These are phyloP conservation scores for Notoglanidium macrostoma DNA, from an alignment of 2,797 vertebrate species.

Conservation along the genomic window DNA sequence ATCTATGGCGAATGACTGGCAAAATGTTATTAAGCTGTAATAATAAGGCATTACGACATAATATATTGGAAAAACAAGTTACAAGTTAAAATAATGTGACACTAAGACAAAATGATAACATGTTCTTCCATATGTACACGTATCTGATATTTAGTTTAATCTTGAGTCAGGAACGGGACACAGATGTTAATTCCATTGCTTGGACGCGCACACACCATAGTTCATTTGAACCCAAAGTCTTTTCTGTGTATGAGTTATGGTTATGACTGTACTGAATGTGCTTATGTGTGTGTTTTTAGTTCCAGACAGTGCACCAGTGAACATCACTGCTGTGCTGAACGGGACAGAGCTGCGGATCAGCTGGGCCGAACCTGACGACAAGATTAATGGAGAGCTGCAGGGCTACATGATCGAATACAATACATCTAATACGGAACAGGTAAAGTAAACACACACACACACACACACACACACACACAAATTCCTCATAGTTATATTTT, in stretches of 20 bases:
- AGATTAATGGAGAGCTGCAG: slow-evolving; percentile 80
- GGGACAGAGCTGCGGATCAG: slow-evolving; percentile 76
- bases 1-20: background rate
- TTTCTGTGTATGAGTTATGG: background rate
- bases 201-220: background rate
- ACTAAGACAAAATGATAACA: background rate
- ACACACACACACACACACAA: background rate
- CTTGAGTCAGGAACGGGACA: too few relatives aligned
- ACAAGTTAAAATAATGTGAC: background rate
- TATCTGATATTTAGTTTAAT: background rate
- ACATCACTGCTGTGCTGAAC: slow-evolving; percentile 77
- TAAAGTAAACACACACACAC: slow-evolving; percentile 58
- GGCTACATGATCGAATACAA: slow-evolving; percentile 85
- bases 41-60: background rate
- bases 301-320: slow-evolving; percentile 78
- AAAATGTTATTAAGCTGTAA: background rate
- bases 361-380: slow-evolving; percentile 78
- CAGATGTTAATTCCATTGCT: background rate
- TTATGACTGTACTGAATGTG: background rate
- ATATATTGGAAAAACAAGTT: background rate
- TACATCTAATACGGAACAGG: slow-evolving; percentile 74
- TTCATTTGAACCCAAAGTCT: background rate
- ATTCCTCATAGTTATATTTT: background rate
- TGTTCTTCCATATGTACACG: background rate
- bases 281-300: slow-evolving; percentile 66